These are phyloP conservation scores for Drosophila koepferae DNA, from an alignment of 2,888 invertebrate species.

Conservation along the genomic window DNA sequence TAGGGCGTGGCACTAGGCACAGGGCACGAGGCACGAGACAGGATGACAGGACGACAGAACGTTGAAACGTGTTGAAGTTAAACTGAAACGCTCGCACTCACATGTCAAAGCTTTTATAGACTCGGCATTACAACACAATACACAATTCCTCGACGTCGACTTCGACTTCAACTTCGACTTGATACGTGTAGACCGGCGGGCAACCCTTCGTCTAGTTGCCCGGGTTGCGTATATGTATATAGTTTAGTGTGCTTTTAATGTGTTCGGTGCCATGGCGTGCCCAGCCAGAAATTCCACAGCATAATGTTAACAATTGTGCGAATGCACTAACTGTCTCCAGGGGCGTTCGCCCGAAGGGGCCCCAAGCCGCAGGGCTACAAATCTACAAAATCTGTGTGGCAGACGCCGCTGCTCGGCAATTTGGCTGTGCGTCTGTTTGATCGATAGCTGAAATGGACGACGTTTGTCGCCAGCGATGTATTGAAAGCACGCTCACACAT, in stretches of 20 bases:
- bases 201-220: constrained; percentile 25
- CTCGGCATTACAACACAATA: constrained; percentile 60
- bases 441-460: constrained; percentile 75
- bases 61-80: constrained; percentile 65
- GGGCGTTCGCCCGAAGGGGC: constrained; percentile 21
- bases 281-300: constrained; percentile 79
- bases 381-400: not conserved
- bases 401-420: constrained; percentile 42
- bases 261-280: constrained; percentile 84
- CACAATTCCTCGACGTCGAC: constrained; percentile 24
- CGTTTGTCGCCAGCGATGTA: constrained; percentile 72
- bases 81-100: constrained; percentile 64
- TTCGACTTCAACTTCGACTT: not conserved
- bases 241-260: constrained; percentile 81
- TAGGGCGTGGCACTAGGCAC: not conserved
- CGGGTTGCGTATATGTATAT: constrained; percentile 33
- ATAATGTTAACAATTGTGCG: constrained; percentile 59
- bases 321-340: constrained; percentile 50
- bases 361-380: not conserved
- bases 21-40: not conserved
- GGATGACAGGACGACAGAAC: constrained; percentile 52
- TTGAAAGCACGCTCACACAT: constrained; percentile 65
- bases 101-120: constrained; percentile 82
- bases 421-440: constrained; percentile 78
- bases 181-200: constrained; percentile 1